Evolutionary conservation across 23 tunicate genomes (phyloP).

Genomic region (Ciona savignyi): DNA sequence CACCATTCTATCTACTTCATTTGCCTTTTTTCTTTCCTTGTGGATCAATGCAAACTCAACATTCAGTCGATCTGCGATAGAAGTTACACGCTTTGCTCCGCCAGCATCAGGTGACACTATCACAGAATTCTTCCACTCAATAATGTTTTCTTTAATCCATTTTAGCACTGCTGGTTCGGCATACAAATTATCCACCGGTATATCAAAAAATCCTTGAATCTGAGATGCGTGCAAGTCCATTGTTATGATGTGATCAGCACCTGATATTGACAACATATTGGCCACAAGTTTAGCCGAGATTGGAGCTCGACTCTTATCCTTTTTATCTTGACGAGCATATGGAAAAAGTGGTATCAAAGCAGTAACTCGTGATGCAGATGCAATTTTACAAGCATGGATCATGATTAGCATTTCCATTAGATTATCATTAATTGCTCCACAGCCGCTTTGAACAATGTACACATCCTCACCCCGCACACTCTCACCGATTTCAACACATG

Average conservation of each 20-base stretch:
- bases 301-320: slow-evolving; percentile 98
- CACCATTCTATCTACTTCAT: slow-evolving; percentile 98
- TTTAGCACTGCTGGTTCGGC: slow-evolving; percentile 97
- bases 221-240: slow-evolving; percentile 99
- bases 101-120: slow-evolving; percentile 99
- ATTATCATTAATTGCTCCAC: slow-evolving; percentile 93
- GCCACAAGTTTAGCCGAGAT: slow-evolving; percentile 98
- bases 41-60: slow-evolving; percentile 98
- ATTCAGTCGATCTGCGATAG: slow-evolving; percentile 92
- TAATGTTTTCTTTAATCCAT: slow-evolving; percentile 95
- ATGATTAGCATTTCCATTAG: slow-evolving; percentile 98
- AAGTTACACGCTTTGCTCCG: slow-evolving; percentile 97
- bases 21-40: slow-evolving; percentile 96
- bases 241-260: slow-evolving; percentile 97
- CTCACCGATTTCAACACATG: slow-evolving; percentile 98
- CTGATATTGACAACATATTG: slow-evolving; percentile 88
- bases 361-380: slow-evolving; percentile 95
- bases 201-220: slow-evolving; percentile 98
- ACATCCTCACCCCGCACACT: slow-evolving; percentile 98
- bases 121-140: slow-evolving; percentile 89
- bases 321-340: slow-evolving; percentile 97
- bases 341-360: slow-evolving; percentile 97
- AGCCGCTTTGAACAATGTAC: slow-evolving; percentile 95
- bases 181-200: slow-evolving; percentile 97
- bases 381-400: slow-evolving; percentile 99